phyloP scores from a whole-genome alignment of 2,888 invertebrate genomes.

The Leptopilina drosophilae region DNA sequence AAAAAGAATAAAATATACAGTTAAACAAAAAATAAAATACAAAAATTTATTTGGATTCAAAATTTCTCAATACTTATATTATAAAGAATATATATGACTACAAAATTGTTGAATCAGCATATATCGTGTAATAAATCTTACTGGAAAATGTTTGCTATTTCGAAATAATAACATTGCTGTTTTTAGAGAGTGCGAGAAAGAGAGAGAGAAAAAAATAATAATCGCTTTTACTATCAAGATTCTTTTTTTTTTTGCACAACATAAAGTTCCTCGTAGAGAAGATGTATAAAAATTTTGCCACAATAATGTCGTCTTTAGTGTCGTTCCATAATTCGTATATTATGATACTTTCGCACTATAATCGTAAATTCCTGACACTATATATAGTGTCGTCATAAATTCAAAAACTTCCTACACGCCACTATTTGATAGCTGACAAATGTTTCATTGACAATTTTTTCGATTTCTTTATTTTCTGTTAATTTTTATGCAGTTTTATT shows the following conservation, averaged over 20 bases:
- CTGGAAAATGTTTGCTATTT: neutral
- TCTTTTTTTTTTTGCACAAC: neutral
- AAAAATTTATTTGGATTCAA: too few species aligned
- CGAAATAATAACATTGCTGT: constrained; percentile 11
- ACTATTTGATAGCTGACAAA: neutral
- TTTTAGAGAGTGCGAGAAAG: neutral
- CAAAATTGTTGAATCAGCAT: neutral
- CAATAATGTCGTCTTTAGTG: constrained; percentile 31
- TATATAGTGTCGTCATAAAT: constrained; percentile 31
- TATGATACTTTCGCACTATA: constrained; percentile 26
- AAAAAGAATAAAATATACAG: too few species aligned
- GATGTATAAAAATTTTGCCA: neutral
- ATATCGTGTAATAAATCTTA: constrained; percentile 17
- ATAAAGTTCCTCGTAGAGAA: too few species aligned
- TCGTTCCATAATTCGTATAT: constrained; percentile 31
- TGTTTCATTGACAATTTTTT: neutral
- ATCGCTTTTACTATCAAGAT: neutral
- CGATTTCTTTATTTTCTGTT: neutral
- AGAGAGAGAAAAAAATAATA: constrained; percentile 2
- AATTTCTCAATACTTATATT: too few species aligned
- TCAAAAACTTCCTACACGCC: constrained; percentile 32
- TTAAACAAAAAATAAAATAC: too few species aligned
- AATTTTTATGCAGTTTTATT: neutral
- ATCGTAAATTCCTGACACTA: constrained; percentile 33
- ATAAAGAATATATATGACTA: neutral